Conservation (phyloP, 2,113 vertebrate genomes). For the Pachycephala philippinensis region DNA sequence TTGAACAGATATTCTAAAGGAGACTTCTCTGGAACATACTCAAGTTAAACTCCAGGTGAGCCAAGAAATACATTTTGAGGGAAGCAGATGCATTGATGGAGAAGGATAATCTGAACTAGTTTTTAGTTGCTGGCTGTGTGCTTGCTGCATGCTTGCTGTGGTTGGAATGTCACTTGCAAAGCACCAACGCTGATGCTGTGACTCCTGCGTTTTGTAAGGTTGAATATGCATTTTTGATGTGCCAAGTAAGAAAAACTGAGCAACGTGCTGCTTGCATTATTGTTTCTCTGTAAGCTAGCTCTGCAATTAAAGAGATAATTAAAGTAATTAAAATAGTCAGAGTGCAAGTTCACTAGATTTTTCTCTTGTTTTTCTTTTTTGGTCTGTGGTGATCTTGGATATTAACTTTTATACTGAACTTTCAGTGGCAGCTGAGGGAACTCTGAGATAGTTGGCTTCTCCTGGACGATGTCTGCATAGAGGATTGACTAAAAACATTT, state of each 20-base stretch:
- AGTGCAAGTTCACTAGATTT: not conserved
- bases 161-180: not conserved
- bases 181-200: not conserved
- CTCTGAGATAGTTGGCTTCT: not conserved
- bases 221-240: not conserved
- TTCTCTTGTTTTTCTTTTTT: not conserved
- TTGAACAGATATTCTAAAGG: not conserved
- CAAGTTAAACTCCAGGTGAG: not conserved
- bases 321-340: not conserved
- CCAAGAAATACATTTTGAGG: not conserved
- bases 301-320: not conserved
- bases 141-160: not conserved
- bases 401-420: not conserved
- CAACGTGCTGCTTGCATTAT: not conserved
- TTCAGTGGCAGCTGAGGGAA: not conserved
- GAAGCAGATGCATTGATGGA: not conserved
- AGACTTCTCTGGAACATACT: not conserved
- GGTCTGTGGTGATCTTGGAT: not conserved
- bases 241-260: not conserved
- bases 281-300: not conserved
- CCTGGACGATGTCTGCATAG: not conserved
- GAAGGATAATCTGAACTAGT: not conserved
- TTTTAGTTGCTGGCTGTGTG: not conserved
- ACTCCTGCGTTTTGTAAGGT: not conserved
- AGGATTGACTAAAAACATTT: not conserved